Percentiles rank a stretch among this genome's conserved stretches.
Conservation (phyloP, 2,797 vertebrate genomes). For the Pantherophis alleghaniensis region DNA sequence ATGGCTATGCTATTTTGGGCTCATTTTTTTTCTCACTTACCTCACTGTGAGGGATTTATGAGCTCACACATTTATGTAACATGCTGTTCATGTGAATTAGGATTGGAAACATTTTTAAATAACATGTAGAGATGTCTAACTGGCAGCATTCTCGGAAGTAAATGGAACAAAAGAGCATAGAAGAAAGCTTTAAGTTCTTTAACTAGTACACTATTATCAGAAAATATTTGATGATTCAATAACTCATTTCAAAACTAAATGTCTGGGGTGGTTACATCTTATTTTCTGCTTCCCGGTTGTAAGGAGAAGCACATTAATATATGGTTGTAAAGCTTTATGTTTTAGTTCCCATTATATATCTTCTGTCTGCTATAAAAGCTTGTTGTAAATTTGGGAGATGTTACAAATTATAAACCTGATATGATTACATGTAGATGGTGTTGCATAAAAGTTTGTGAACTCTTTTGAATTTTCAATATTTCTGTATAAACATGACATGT, state of each 20-base stretch:
- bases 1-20: constrained; percentile 35
- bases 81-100: constrained; percentile 41
- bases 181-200: neutral
- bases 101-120: constrained; percentile 27
- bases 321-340: neutral
- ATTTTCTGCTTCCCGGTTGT: neutral
- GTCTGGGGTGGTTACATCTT: neutral
- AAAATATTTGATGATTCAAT: neutral
- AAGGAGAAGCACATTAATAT: neutral
- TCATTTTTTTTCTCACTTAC: constrained; percentile 45
- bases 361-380: neutral
- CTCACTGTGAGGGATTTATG: constrained; percentile 41
- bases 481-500: neutral
- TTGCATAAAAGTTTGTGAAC: neutral
- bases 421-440: neutral
- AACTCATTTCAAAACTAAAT: neutral
- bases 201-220: neutral
- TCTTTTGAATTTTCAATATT: neutral
- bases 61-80: constrained; percentile 37
- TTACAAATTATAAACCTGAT: neutral
- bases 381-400: neutral
- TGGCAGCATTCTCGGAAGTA: neutral
- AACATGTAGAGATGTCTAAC: constrained; percentile 18
- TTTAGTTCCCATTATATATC: neutral
- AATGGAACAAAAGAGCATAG: constrained; percentile 17